Conservation (phyloP, 2,113 vertebrate species). For the Aphyosemion australe region DNA sequence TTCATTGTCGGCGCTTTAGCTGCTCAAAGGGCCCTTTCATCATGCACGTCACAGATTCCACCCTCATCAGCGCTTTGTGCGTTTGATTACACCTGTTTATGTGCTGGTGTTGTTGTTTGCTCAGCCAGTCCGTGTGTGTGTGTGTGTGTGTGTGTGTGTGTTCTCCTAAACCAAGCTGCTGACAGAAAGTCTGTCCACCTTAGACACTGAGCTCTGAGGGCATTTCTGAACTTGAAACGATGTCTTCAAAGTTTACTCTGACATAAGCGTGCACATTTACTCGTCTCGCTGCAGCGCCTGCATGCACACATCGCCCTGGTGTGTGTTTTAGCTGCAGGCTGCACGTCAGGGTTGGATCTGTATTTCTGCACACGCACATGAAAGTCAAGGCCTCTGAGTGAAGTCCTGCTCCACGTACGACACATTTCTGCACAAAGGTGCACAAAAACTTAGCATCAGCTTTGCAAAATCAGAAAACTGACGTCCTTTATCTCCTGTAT, state of each 20-base stretch:
- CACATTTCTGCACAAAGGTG: not conserved
- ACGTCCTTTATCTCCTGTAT: not conserved
- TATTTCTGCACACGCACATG: constrained; percentile 7
- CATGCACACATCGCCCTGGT: constrained; percentile 13
- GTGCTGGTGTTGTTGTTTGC: constrained; percentile 68
- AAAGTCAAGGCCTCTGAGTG: not conserved
- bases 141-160: constrained; percentile 21
- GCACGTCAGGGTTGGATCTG: not conserved
- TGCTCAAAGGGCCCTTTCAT: constrained; percentile 72
- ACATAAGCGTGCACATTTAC: constrained; percentile 52
- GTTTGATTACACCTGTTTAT: constrained; percentile 75
- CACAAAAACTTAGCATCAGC: not conserved
- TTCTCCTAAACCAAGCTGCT: constrained; percentile 75
- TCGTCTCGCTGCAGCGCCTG: constrained; percentile 6
- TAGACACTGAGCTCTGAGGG: constrained; percentile 41
- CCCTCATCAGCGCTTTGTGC: constrained; percentile 72
- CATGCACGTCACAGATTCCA: constrained; percentile 66
- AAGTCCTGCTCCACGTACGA: not conserved
- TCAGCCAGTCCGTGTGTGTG: constrained; percentile 51
- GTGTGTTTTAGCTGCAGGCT: constrained; percentile 46
- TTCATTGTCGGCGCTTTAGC: constrained; percentile 44
- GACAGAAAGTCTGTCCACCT: constrained; percentile 68
- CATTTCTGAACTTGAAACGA: constrained; percentile 45
- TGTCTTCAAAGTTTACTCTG: constrained; percentile 57
- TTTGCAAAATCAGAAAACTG: not conserved